Base-by-base conservation (phyloP, 2,113 vertebrate species). In the Balaeniceps rex region DNA sequence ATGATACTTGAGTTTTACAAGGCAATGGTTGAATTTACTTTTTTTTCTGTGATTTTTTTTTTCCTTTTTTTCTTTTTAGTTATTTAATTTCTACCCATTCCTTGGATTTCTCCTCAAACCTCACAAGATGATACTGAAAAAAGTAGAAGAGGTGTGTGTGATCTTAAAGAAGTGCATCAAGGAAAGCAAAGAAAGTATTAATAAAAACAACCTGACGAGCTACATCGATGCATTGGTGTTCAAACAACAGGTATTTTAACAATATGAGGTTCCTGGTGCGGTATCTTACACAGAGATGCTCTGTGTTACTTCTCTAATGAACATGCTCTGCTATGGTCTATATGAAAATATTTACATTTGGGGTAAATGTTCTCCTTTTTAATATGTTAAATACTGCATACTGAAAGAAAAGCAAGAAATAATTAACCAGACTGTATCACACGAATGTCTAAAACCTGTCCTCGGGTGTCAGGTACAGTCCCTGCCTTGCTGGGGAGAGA, bases 91-190 rank as follows among this genome's bases (percentile, higher is more conserved):
- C 74, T 98, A 77, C 64, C 96, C 96, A 7, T 58, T 97, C 83
- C 90, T 98, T 25, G 95, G 97, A 54, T 93, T 95, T 75, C 66
- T 98, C 29, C 87, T 98, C 38, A 90, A 87, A 80, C 78, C 95
- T 83, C 96, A 97, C 74, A 91, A 79, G 75, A 61, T 71, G 0
- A 90, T 97, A 29, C 44, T 96, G 83, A 54, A 40, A 52, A 97
- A 95, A 79, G 75, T 90, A 3, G 91, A 96, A 66, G 77, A 94
- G 75, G 69, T 94, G 33, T 52, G 77, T 10, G 28, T 54, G 51
- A 82, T 97, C 78, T 77, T 97, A 47, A 93, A 29, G 88, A 85
- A 90, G 4, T 49, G 79, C 47, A 86, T 97, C 76, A 15, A 58
- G 51, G 51, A 46, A 0, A 71, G 49, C 76, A 85, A 74, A 70